Evolutionary conservation across 1,140 invertebrate genomes (phyloP).

Genomic region (Drosophila littoralis): DNA sequence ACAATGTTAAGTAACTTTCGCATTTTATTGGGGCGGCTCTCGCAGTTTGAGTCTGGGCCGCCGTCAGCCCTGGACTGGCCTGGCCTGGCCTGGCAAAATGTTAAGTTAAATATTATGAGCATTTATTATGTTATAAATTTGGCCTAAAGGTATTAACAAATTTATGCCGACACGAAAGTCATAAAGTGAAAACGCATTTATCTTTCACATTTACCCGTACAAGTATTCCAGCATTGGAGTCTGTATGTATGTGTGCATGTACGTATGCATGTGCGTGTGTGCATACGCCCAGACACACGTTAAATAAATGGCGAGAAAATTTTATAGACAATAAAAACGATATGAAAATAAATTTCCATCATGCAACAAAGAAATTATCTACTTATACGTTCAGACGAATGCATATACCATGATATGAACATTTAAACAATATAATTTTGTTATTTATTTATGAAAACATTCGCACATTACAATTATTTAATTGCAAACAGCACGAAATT

Average conservation of each 20-base stretch:
- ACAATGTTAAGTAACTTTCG: slow-evolving; percentile 74
- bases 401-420: slow-evolving; percentile 6
- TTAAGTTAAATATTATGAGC: slow-evolving; percentile 83
- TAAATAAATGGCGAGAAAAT: slow-evolving; percentile 73
- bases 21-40: slow-evolving; percentile 66
- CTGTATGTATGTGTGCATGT: slow-evolving; percentile 1
- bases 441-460: slow-evolving; percentile 34
- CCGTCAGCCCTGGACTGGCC: background rate
- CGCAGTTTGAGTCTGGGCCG: slow-evolving; percentile 12
- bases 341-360: slow-evolving; percentile 60
- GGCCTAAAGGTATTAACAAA: slow-evolving; percentile 84
- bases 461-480: slow-evolving; percentile 7
- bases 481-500: slow-evolving; percentile 31
- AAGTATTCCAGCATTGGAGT: slow-evolving; percentile 5
- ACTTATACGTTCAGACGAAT: slow-evolving; percentile 12
- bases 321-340: slow-evolving; percentile 73
- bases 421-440: slow-evolving; percentile 23
- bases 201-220: slow-evolving; percentile 61
- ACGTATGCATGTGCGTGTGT: slow-evolving; percentile 5
- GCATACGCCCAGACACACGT: slow-evolving; percentile 30
- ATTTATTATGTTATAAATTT: slow-evolving; percentile 84
- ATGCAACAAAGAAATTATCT: slow-evolving; percentile 67
- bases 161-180: slow-evolving; percentile 83
- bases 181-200: slow-evolving; percentile 83
- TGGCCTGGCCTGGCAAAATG: slow-evolving; percentile 60